Evolutionary conservation across 2,797 vertebrate genomes (phyloP).

Genomic region (Syncerus caffer): DNA sequence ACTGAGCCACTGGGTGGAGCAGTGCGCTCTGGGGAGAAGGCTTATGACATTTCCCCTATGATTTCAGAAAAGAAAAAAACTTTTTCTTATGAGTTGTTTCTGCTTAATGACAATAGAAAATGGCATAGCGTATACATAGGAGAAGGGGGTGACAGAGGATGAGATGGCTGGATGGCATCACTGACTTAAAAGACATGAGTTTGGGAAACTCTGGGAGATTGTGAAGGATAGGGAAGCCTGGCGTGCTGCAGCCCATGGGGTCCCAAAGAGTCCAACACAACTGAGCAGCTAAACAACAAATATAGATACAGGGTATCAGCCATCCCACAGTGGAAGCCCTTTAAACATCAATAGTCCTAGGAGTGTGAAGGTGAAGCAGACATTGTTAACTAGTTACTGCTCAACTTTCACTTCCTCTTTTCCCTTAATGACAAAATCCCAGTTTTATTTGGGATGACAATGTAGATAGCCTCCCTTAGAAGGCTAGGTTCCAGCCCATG

Average conservation of each 20-base stretch:
- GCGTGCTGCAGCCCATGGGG: background rate
- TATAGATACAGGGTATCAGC: background rate
- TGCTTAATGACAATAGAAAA: background rate
- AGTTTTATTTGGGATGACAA: background rate
- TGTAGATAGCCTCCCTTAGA: background rate
- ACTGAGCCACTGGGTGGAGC: conserved; percentile 83
- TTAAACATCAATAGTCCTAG: background rate
- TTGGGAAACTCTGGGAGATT: background rate
- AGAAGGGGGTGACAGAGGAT: background rate
- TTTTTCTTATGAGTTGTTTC: conserved; percentile 6
- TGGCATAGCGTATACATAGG: background rate
- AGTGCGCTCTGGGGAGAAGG: conserved; percentile 54
- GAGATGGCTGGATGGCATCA: background rate
- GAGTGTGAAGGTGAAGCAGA: background rate
- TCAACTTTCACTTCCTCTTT: no score
- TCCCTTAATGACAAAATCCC: background rate
- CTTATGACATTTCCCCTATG: conserved; percentile 63
- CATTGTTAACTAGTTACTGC: background rate
- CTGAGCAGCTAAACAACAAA: background rate
- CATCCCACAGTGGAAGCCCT: background rate
- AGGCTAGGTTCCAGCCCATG: background rate
- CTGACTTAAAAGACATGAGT: background rate
- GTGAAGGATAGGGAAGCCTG: background rate
- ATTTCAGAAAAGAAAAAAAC: conserved; percentile 27
- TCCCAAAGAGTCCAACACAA: background rate